Evolutionary conservation across 2,888 invertebrate genomes (phyloP).

Genomic region (Automeris io): DNA sequence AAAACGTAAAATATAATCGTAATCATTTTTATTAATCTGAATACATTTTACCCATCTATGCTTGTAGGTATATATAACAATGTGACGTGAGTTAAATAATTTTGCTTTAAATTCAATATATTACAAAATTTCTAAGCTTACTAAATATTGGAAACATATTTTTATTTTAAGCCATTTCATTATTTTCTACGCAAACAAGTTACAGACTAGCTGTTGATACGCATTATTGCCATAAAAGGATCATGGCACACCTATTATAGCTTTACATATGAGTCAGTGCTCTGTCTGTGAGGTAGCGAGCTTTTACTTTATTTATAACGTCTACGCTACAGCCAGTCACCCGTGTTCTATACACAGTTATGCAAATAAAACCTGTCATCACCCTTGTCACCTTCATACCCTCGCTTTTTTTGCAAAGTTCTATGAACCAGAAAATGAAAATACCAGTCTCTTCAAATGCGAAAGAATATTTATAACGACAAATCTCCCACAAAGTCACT

Average conservation of each 20-base stretch:
- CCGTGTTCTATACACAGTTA: constrained; percentile 29
- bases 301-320: constrained; percentile 31
- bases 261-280: constrained; percentile 26
- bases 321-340: constrained; percentile 27
- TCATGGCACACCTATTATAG: constrained; percentile 20
- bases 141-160: neutral
- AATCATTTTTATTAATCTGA: no score
- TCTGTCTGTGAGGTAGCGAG: constrained; percentile 22
- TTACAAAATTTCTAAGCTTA: neutral
- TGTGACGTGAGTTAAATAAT: no score
- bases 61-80: no score
- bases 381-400: constrained; percentile 21
- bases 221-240: constrained; percentile 10
- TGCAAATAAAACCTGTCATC: constrained; percentile 41
- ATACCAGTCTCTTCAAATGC: no score
- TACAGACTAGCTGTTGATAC: neutral
- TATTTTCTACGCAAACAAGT: constrained; percentile 1
- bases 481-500: no score
- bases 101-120: neutral
- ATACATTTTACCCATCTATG: no score
- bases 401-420: no score
- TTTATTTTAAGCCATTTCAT: no score
- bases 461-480: no score
- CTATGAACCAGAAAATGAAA: no score
- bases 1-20: no score